phyloP scores from a whole-genome alignment of 2,888 invertebrate species.

The Caenorhabditis sp. region DNA sequence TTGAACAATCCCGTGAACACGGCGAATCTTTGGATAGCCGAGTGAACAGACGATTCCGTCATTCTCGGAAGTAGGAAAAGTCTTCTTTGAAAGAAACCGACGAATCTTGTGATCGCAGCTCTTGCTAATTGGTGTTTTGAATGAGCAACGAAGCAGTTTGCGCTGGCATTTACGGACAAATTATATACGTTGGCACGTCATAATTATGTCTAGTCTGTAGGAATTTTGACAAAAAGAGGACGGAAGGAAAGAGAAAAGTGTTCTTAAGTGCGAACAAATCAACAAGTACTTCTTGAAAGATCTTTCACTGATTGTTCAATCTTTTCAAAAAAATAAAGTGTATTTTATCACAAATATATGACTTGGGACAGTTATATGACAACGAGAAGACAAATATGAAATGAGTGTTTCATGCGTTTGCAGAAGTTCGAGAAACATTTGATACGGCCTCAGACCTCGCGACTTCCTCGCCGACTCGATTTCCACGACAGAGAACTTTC shows the following conservation, averaged over 20 bases:
- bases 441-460: background rate
- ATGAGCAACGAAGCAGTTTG: background rate
- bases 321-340: too few relatives aligned
- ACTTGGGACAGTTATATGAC: too few relatives aligned
- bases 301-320: too few relatives aligned
- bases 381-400: background rate
- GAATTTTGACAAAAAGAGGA: background rate
- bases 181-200: background rate
- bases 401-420: background rate
- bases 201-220: background rate
- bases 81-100: too few relatives aligned
- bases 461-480: background rate
- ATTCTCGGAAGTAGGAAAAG: too few relatives aligned
- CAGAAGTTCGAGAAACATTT: background rate
- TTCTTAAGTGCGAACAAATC: too few relatives aligned
- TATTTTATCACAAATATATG: too few relatives aligned
- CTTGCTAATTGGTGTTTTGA: constrained; percentile 6
- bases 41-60: background rate
- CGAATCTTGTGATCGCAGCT: background rate
- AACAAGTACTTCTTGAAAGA: background rate
- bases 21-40: background rate
- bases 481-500: background rate
- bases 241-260: background rate
- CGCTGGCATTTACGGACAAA: background rate
- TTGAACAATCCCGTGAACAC: background rate